Conservation (phyloP, 1,140 invertebrate genomes). For the Drosophila burlai region DNA sequence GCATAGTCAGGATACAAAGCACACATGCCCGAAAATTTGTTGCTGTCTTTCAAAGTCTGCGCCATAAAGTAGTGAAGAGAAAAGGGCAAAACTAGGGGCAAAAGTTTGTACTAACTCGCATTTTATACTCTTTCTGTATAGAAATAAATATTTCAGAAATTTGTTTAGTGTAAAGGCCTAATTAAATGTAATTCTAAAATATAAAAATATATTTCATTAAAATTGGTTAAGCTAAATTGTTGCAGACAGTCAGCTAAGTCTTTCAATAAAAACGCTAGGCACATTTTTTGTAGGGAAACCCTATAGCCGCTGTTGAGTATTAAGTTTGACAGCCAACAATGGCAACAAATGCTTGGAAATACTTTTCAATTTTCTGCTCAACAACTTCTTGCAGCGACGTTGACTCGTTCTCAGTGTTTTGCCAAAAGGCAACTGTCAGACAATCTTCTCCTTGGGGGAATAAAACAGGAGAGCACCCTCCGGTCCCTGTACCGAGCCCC, state of each 20-base stretch:
- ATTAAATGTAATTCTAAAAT: background rate
- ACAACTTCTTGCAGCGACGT: constrained; percentile 73
- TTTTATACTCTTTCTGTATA: background rate
- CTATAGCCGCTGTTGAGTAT: constrained; percentile 22
- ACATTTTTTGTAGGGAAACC: constrained; percentile 13
- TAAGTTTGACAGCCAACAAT: constrained; percentile 54
- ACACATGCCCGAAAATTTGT: constrained; percentile 52
- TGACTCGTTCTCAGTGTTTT: constrained; percentile 49
- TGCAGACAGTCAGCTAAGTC: background rate
- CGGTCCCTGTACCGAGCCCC: background rate
- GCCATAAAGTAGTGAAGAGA: constrained; percentile 9
- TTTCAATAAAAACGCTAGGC: no score
- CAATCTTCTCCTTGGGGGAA: constrained; percentile 31
- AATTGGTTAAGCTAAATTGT: background rate
- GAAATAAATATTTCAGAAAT: background rate
- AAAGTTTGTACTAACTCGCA: background rate
- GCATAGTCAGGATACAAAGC: constrained; percentile 19
- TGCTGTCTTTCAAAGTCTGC: constrained; percentile 48
- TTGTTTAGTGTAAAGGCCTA: no score
- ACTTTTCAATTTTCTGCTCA: constrained; percentile 84
- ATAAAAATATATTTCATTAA: background rate
- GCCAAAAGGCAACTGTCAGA: constrained; percentile 48
- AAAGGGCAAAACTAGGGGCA: constrained; percentile 1
- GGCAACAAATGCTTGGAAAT: constrained; percentile 66
- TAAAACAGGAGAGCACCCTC: constrained; percentile 1